Evolutionary conservation across 2,797 vertebrate species (phyloP), one percentile per base, ranked within the genome.

Genomic region (Argyrosomus regius): DNA sequence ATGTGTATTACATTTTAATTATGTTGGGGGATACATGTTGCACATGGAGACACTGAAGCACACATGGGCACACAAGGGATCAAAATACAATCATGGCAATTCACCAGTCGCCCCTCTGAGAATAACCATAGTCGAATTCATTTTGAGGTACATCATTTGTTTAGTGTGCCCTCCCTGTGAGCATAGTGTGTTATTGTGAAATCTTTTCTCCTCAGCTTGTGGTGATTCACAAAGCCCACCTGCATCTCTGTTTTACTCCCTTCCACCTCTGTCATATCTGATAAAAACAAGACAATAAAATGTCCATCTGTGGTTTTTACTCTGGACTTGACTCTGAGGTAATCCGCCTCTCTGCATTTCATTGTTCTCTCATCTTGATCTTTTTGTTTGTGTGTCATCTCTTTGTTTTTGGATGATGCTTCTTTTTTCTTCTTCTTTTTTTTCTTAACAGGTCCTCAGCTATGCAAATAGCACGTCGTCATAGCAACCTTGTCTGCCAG

Each of bases 1-100:
- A 48, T 78, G 61, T 86, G 61, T 76, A 75, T 73, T 73, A 80
- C 49, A 72, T 57, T 85, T 67, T 77, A 71, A 89, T 83, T 72
- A 72, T 73, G 59, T 70, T 39, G 39, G 26, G 43, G 45, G 56
- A 69, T 60, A 68, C 41, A 73, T 73, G 13, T 58, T 81, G 63
- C 61, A 49, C 64, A 73, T 73, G 78, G 17, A 83, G 24, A 75
- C n/a, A 65, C 56, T 49, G 59, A 56, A 18, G 39, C 49, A 61
- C 24, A 53, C 53, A 66, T 3, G 16, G 11, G 41, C 26, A n/a
- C 77, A 80, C 45, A 39, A 35, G 69, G 54, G 69, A 43, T 43
- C 45, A 53, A 56, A 88, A 78, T 45, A 52, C 60, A 83, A 85
- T 77, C 65, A 60, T 20, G 49, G 60, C 67, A 46, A 53, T 54